These are phyloP conservation scores for Drosophila bocki DNA, from an alignment of 1,140 invertebrate species.

Conservation along the genomic window DNA sequence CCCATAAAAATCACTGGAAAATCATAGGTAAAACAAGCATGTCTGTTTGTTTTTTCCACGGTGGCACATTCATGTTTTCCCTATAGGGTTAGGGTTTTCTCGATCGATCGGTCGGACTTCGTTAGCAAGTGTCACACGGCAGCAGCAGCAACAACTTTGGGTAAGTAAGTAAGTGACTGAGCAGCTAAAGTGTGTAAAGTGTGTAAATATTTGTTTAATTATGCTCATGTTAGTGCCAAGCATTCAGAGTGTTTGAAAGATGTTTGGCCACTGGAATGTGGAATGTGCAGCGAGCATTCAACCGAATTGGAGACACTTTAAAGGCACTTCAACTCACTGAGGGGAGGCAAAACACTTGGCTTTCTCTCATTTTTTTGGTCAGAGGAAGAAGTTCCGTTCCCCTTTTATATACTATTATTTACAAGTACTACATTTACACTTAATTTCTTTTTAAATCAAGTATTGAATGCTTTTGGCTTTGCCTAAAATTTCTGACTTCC, in stretches of 20 bases:
- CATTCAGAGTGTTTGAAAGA: constrained; percentile 52
- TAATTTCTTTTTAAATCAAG: neutral
- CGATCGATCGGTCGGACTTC: constrained; percentile 32
- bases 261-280: constrained; percentile 59
- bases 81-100: constrained; percentile 36
- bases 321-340: constrained; percentile 4
- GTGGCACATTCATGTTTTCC: constrained; percentile 72
- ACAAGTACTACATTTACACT: neutral
- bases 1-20: constrained; percentile 63
- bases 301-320: constrained; percentile 54
- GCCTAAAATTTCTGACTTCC: neutral
- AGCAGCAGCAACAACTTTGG: constrained; percentile 62
- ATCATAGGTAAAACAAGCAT: constrained; percentile 61
- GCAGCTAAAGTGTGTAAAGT: constrained; percentile 74
- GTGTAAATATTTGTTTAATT: constrained; percentile 82
- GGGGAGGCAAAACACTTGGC: constrained; percentile 11
- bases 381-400: neutral
- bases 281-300: constrained; percentile 48
- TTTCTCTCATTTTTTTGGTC: constrained; percentile 3
- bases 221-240: constrained; percentile 76
- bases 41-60: constrained; percentile 73
- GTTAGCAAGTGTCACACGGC: constrained; percentile 54
- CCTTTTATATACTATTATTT: neutral
- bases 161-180: constrained; percentile 54
- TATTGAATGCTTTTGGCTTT: neutral